Evolutionary conservation across 2,113 vertebrate genomes (phyloP).

Genomic region (Heterotis niloticus): DNA sequence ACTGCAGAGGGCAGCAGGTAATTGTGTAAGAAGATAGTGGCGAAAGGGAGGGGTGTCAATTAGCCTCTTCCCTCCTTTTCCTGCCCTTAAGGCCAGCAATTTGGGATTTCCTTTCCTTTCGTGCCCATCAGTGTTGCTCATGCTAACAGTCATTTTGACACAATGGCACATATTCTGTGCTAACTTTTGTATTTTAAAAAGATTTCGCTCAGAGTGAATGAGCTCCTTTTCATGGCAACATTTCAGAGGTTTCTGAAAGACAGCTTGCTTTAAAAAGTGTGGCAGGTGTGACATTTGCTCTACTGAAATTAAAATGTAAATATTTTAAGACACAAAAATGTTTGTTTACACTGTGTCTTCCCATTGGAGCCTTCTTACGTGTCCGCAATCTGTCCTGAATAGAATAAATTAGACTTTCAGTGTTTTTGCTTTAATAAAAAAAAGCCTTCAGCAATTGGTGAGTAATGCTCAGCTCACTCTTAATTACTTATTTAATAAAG

Average conservation of each 20-base stretch:
- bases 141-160: constrained; percentile 19
- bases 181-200: constrained; percentile 10
- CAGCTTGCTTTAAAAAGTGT: neutral
- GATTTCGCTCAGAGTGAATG: constrained; percentile 11
- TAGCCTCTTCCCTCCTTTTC: constrained; percentile 2
- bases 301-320: too few species aligned
- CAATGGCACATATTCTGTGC: constrained; percentile 3
- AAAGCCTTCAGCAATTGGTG: neutral
- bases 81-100: neutral
- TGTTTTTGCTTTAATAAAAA: neutral
- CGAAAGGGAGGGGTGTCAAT: neutral
- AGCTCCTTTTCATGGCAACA: neutral
- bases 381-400: too few species aligned
- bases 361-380: too few species aligned
- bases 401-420: neutral
- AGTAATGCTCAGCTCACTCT: neutral
- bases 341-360: too few species aligned
- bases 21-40: neutral
- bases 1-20: constrained; percentile 28
- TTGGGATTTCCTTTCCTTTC: constrained; percentile 17
- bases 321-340: too few species aligned
- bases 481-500: constrained; percentile 9
- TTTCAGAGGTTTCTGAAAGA: neutral
- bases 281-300: too few species aligned
- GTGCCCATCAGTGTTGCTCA: constrained; percentile 22